A percentile compares a stretch with the other conserved stretches of the same genome.
Conservation (phyloP, 1,140 invertebrate species). For the Atta cephalotes region DNA sequence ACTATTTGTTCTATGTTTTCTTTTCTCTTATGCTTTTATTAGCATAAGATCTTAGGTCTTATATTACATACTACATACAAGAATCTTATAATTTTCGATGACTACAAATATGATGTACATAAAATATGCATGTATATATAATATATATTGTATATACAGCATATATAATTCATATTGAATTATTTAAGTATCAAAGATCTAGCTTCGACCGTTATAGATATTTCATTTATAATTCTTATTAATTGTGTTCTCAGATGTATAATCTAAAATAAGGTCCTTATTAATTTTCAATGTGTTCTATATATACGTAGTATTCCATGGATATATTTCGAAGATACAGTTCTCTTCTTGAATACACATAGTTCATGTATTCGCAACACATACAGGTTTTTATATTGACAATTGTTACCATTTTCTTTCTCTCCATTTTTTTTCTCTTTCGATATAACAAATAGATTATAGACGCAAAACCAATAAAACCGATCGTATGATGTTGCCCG, state of each 20-base stretch:
- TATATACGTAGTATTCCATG: conserved; percentile 55
- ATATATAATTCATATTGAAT: too few relatives aligned
- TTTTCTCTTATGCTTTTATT: conserved; percentile 1
- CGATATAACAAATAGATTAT: conserved; percentile 3
- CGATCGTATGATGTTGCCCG: conserved; percentile 9
- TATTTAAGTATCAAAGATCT: too few relatives aligned
- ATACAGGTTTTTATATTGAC: neutral
- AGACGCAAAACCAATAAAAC: conserved; percentile 13
- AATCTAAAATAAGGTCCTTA: conserved; percentile 15
- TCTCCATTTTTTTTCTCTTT: neutral
- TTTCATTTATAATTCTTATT: too few relatives aligned
- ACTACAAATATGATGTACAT: too few relatives aligned
- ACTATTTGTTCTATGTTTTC: conserved; percentile 2
- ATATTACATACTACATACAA: conserved; percentile 55
- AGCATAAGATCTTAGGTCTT: neutral
- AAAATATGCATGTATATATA: too few relatives aligned
- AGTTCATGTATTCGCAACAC: neutral
- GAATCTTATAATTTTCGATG: too few relatives aligned
- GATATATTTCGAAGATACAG: conserved; percentile 30
- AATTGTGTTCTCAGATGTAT: too few relatives aligned
- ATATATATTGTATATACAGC: too few relatives aligned
- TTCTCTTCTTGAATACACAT: conserved; percentile 4
- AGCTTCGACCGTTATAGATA: too few relatives aligned
- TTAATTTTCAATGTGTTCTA: conserved; percentile 1
- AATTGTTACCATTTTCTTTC: neutral